A percentile compares a stretch with the other conserved stretches of the same genome.
Conservation (phyloP, 1,140 invertebrate genomes). For the Scylla paramamosain region DNA sequence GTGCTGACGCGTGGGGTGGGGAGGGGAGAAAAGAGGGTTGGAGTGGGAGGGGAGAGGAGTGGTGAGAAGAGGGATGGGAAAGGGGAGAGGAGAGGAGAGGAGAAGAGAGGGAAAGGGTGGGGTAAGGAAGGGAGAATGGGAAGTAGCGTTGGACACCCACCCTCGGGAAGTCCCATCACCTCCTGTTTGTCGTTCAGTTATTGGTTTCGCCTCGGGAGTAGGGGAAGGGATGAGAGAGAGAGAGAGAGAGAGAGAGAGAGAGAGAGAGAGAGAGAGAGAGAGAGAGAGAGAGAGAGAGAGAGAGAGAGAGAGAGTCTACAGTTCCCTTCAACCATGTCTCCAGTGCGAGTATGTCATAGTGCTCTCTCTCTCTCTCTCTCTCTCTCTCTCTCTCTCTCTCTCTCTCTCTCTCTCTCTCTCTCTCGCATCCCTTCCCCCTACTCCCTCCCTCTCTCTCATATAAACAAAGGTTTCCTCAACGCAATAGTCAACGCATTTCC, state of each 20-base stretch:
- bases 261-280: constrained; percentile 36
- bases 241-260: constrained; percentile 41
- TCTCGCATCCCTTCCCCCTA: no score
- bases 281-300: no score
- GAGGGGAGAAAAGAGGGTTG: no score
- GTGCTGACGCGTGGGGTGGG: no score
- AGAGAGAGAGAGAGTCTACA: background rate
- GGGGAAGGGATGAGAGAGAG: background rate
- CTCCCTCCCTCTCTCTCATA: no score
- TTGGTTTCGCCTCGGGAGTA: background rate
- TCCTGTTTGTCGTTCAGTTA: constrained; percentile 26
- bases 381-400: no score
- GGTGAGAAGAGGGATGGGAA: background rate
- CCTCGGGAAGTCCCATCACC: background rate
- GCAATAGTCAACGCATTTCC: no score
- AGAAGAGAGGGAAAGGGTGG: background rate
- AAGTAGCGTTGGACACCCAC: background rate
- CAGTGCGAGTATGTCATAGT: no score
- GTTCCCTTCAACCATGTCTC: no score
- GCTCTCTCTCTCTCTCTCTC: no score
- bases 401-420: no score
- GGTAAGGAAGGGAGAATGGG: background rate
- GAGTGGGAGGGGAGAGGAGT: background rate
- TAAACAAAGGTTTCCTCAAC: no score
- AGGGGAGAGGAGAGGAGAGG: background rate